Conservation (phyloP, 1,140 invertebrate species). For the Drosophila sp. region DNA sequence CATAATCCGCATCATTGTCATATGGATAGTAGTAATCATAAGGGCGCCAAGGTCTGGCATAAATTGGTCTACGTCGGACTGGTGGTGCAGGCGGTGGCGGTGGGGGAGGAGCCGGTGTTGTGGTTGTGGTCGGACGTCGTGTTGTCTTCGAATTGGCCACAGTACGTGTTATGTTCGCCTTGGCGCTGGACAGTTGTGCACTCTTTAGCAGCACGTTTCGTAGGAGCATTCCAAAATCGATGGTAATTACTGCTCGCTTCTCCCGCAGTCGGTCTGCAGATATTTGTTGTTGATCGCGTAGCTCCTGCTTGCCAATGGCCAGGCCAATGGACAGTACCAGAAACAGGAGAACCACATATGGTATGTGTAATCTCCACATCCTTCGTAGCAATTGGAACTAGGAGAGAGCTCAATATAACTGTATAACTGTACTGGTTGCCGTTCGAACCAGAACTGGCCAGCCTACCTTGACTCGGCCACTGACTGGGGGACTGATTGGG, state of each 20-base stretch:
- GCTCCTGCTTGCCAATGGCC: not conserved
- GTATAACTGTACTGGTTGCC: slow-evolving; percentile 50
- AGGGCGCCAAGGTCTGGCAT: slow-evolving; percentile 6
- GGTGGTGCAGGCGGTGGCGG: slow-evolving; percentile 21
- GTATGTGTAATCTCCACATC: slow-evolving; percentile 40
- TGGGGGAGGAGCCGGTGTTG: slow-evolving; percentile 18
- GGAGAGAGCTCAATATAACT: slow-evolving; percentile 21
- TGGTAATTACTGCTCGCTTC: slow-evolving; percentile 51
- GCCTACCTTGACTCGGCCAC: slow-evolving; percentile 51
- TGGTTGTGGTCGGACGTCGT: slow-evolving; percentile 22
- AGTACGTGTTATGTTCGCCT: slow-evolving; percentile 41
- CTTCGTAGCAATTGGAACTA: slow-evolving; percentile 5
- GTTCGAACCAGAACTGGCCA: slow-evolving; percentile 70
- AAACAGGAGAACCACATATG: slow-evolving; percentile 20
- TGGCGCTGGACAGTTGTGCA: slow-evolving; percentile 58
- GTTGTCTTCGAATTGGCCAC: slow-evolving; percentile 27
- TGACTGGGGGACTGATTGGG: slow-evolving; percentile 10
- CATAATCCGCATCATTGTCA: slow-evolving; percentile 62
- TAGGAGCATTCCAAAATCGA: slow-evolving; percentile 61
- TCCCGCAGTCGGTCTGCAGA: not conserved
- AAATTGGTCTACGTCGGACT: slow-evolving; percentile 8
- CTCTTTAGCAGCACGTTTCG: slow-evolving; percentile 67
- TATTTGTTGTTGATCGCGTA: not conserved
- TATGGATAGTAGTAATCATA: slow-evolving; percentile 24
- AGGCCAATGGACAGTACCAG: slow-evolving; percentile 11